These are phyloP conservation scores for Sebastes melanostomus DNA, from an alignment of 2,797 vertebrate species.

Conservation along the genomic window DNA sequence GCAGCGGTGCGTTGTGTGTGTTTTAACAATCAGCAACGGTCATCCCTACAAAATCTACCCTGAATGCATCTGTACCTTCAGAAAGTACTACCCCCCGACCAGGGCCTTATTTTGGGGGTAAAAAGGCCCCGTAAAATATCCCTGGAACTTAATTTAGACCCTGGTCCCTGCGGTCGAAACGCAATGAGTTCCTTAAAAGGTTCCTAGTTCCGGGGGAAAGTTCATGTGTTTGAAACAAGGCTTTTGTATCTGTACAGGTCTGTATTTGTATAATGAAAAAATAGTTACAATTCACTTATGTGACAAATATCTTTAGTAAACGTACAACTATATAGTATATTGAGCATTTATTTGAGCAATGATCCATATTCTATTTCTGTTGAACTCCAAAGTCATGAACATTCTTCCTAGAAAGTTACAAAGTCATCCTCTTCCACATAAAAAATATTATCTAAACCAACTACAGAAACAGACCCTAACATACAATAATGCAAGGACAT, in stretches of 20 bases:
- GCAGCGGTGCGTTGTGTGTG: too few relatives aligned
- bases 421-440: background rate
- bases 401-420: background rate
- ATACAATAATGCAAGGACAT: background rate
- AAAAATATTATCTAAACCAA: background rate
- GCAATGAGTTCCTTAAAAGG: too few relatives aligned
- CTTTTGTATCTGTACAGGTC: background rate
- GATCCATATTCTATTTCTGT: background rate
- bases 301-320: background rate
- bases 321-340: background rate
- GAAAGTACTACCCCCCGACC: too few relatives aligned
- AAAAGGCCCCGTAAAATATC: too few relatives aligned
- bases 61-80: too few relatives aligned
- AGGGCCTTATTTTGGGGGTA: too few relatives aligned
- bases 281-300: background rate
- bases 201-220: too few relatives aligned
- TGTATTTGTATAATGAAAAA: background rate
- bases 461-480: background rate
- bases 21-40: too few relatives aligned
- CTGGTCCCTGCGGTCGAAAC: too few relatives aligned
- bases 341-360: background rate
- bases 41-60: too few relatives aligned
- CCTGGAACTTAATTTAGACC: too few relatives aligned
- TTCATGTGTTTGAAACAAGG: too few relatives aligned
- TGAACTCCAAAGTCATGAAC: background rate